These are phyloP conservation scores for Zeugodacus cucurbitae DNA, from an alignment of 1,140 invertebrate genomes.

Conservation along the genomic window DNA sequence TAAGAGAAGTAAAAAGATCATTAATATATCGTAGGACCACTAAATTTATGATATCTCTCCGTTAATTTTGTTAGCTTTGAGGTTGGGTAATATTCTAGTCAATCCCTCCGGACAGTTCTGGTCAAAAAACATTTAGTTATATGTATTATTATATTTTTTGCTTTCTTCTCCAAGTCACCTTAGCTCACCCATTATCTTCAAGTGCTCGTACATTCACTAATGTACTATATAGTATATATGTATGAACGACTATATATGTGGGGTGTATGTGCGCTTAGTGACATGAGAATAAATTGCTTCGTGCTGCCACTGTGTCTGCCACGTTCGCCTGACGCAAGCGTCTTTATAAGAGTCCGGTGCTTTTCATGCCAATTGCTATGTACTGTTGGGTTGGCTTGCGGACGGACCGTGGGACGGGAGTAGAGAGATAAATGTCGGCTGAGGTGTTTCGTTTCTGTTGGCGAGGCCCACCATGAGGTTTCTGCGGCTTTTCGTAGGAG, in stretches of 20 bases:
- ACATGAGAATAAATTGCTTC: slow-evolving; percentile 39
- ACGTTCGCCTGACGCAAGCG: neutral
- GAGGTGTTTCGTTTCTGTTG: neutral
- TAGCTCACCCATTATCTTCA: neutral
- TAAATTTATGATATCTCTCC: no score
- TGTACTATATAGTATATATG: neutral
- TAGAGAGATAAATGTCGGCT: neutral
- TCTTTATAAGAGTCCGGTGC: neutral
- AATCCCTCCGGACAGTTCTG: no score
- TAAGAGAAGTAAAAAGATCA: no score
- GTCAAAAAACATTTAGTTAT: no score
- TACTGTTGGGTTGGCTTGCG: neutral
- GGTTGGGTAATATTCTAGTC: no score
- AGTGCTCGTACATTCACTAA: neutral
- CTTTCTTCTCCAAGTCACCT: no score
- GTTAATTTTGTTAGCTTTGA: no score
- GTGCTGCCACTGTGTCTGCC: slow-evolving; percentile 42
- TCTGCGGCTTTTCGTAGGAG: neutral
- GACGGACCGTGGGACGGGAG: neutral
- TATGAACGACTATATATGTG: neutral
- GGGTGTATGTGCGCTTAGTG: neutral
- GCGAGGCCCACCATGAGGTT: neutral
- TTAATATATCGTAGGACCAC: no score
- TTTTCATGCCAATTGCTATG: neutral
- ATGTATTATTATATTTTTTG: no score